Evolutionary conservation across 35 echinoderm and acorn worm genomes (phyloP).

Genomic region (Ophioderma brevispina): DNA sequence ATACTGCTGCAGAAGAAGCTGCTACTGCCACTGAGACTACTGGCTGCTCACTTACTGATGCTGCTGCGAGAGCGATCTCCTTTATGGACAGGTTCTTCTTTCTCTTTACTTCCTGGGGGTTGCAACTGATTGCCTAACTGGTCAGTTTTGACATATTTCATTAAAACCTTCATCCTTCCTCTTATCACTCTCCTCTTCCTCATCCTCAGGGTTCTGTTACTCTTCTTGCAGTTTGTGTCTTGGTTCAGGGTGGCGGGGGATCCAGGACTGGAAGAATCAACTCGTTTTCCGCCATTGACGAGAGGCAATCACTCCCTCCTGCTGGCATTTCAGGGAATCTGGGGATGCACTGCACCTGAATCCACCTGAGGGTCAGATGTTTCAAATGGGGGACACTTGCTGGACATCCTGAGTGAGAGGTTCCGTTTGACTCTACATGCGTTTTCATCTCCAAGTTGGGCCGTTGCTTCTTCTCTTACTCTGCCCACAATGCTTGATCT

Average conservation of each 20-base stretch:
- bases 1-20: background rate
- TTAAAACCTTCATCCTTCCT: background rate
- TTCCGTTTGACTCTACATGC: too few relatives aligned
- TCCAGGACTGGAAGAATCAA: background rate
- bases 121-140: background rate
- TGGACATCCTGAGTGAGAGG: background rate
- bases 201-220: background rate
- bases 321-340: background rate
- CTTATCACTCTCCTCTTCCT: background rate
- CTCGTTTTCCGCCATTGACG: background rate
- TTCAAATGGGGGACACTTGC: background rate
- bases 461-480: background rate
- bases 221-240: background rate
- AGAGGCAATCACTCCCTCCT: background rate
- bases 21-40: background rate
- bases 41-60: background rate
- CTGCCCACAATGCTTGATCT: slow-evolving; percentile 19
- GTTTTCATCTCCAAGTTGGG: background rate
- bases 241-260: background rate
- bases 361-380: background rate
- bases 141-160: background rate
- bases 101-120: background rate
- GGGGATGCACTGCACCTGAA: background rate
- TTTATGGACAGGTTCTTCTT: background rate
- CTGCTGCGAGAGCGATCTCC: background rate